Base-by-base conservation (phyloP, 1,140 invertebrate genomes). In the Drosophila seguyi region DNA sequence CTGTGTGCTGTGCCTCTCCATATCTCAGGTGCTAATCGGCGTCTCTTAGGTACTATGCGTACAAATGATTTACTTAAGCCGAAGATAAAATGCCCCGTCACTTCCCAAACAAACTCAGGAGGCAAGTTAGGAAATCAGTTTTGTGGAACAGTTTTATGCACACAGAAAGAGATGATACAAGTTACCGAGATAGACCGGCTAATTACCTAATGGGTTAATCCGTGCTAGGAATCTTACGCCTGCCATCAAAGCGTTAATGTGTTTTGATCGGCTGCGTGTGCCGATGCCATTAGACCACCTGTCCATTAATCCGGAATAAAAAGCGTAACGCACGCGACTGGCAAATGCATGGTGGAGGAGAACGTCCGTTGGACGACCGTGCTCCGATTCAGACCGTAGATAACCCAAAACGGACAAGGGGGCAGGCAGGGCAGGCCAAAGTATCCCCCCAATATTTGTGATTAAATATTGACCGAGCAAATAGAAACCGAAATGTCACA, bases 401-500 rank as follows among this genome's bases (percentile, higher is more conserved):
- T 69, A 67, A 22, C 22, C 62, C 36, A 11, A 50, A 53, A 16
- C 29, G 31, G 16, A 52, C 62, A 61, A 60, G 34, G 34, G 25
- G 18, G 27, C 14, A 22, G 42, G 42, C 20, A 20, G 25, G 27
- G 29, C 34, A 1, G 31, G 11, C 57, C 2, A 27, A 29, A 36
- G 60, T 41, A 38, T 29, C 55, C 39, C 45, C 63, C 60, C 68
- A 69, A 86, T 58, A 75, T 58, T 48, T 68, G 57, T 65, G 57
- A 83, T 87, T 79, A 79, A 76, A 79, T 87, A 86, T 87, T 79
- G 58, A 88, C 68, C 62, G 6, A 55, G 66, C 47, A 38, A 69
- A 67, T 22, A 45, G 22, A 42, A 67, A 45, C 36, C 25, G 14
- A 38, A 66, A 66, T 61, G 56, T 47, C 41, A 47, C 16, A 38